Conservation (phyloP, 1,140 invertebrate species). For the Bursaphelenchus mucronatus region DNA sequence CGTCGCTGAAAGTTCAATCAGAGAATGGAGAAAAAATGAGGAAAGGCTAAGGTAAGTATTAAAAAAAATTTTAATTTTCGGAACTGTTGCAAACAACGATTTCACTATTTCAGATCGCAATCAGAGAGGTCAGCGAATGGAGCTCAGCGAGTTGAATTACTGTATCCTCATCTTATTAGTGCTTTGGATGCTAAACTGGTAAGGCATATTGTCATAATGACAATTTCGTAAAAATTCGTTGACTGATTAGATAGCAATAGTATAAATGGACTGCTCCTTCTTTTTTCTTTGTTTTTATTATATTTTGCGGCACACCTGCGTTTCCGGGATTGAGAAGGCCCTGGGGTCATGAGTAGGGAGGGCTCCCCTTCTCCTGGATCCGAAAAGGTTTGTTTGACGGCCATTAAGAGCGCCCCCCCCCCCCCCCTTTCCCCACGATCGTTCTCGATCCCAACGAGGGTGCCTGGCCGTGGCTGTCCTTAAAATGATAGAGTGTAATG, state of each 20-base stretch:
- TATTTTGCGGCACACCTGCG: no score
- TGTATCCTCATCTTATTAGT: constrained; percentile 20
- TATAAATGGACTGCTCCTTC: no score
- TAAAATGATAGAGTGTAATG: constrained; percentile 1
- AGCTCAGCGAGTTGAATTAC: constrained; percentile 17
- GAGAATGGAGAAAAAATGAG: constrained; percentile 57
- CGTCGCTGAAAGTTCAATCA: constrained; percentile 53
- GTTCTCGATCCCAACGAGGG: background rate
- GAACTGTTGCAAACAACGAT: background rate
- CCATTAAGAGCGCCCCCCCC: no score
- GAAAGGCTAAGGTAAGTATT: constrained; percentile 41
- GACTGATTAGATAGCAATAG: no score
- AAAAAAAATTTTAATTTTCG: constrained; percentile 15
- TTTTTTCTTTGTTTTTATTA: no score
- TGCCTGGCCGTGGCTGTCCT: background rate
- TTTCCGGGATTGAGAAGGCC: no score
- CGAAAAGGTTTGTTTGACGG: no score
- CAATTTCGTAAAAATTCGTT: no score
- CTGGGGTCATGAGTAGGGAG: no score
- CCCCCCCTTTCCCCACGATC: background rate
- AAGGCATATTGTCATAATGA: background rate
- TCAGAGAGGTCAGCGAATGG: constrained; percentile 30
- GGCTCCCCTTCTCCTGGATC: no score
- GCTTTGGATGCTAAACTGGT: constrained; percentile 24
- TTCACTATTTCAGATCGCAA: constrained; percentile 30